Percentiles rank a stretch among this genome's conserved stretches.
Conservation (phyloP, 2,797 vertebrate genomes). For the Myiotriccus ornatus region DNA sequence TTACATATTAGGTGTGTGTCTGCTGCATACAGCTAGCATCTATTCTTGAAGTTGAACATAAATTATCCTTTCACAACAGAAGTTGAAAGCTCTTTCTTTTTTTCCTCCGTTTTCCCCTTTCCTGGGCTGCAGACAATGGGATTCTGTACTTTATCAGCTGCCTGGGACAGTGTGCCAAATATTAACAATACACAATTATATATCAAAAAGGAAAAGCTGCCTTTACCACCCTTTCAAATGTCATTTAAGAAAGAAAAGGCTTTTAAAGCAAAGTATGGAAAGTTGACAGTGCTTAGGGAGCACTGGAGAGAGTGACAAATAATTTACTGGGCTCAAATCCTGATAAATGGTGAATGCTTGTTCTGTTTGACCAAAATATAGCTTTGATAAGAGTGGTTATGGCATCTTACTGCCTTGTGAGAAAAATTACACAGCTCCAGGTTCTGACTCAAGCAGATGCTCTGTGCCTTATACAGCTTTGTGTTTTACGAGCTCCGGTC, state of each 20-base stretch:
- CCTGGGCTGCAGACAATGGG: neutral
- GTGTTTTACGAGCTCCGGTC: neutral
- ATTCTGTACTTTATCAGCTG: neutral
- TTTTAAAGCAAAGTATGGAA: neutral
- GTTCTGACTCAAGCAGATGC: slow-evolving; percentile 7
- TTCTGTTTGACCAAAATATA: slow-evolving; percentile 39
- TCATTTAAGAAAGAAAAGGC: neutral
- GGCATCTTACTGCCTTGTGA: slow-evolving; percentile 25
- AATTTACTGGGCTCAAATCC: slow-evolving; percentile 2
- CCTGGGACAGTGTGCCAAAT: neutral
- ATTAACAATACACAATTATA: neutral
- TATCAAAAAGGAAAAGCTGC: neutral
- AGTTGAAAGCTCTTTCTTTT: neutral
- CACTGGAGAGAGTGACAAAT: neutral
- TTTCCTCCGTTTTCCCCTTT: neutral
- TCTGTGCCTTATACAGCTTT: neutral
- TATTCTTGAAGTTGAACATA: neutral
- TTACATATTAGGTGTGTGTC: neutral
- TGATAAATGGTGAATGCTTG: slow-evolving; percentile 36
- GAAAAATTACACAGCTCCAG: neutral
- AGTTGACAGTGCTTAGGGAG: neutral
- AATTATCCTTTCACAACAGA: neutral
- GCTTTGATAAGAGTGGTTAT: slow-evolving; percentile 29
- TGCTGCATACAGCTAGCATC: neutral
- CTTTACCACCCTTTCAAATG: neutral